Evolutionary conservation across 2,888 invertebrate species (phyloP), one percentile per base, ranked within the genome.

Genomic region (Nomada fabriciana): DNA sequence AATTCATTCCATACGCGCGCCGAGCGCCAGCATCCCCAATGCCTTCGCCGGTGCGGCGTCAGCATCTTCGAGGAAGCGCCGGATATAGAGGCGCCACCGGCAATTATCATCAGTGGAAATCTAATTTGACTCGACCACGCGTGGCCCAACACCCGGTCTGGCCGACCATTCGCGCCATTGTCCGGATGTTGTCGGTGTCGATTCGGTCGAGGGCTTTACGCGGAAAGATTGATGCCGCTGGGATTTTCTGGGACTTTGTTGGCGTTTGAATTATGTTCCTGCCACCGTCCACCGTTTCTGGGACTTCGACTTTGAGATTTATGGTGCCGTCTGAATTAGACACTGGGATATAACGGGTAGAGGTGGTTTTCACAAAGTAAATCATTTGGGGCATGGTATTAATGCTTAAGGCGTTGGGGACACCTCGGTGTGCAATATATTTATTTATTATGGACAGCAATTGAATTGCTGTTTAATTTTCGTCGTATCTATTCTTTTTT

Each of bases 41-140:
- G 47, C 57, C 69, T 61, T 72, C 29, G 52, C 15, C 70, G 78
- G 64, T 61, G 52, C 61, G 78, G 59, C 63, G 65, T 57, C 65
- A 64, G 69, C 86, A 86, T 91, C 88, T 94, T 94, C 94, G 92
- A 76, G 85, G 94, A 94, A 94, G 91, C 88, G 90, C 93, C 94
- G 94, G 94, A 94, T 94, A 93, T 93, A 92, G 92, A 92, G 93
- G 93, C 94, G 94, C 94, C 94, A 89, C 89, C 83, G 88, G 86
- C 91, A 93, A 94, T 94, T 94, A 94, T 84, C 91, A 90, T 90
- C 89, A 86, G 80, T 80, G 85, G 87, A 90, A 90, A 90, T 91
- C 87, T 93, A 91, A 93, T 92, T 91, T 88, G 89, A 92, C 90
- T 82, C 88, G 92, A 92, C 89, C 84, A 76, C 78, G 81, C 82